These are phyloP conservation scores for Cheirogaleus medius DNA, from an alignment of 2,113 vertebrate species.

Conservation along the genomic window DNA sequence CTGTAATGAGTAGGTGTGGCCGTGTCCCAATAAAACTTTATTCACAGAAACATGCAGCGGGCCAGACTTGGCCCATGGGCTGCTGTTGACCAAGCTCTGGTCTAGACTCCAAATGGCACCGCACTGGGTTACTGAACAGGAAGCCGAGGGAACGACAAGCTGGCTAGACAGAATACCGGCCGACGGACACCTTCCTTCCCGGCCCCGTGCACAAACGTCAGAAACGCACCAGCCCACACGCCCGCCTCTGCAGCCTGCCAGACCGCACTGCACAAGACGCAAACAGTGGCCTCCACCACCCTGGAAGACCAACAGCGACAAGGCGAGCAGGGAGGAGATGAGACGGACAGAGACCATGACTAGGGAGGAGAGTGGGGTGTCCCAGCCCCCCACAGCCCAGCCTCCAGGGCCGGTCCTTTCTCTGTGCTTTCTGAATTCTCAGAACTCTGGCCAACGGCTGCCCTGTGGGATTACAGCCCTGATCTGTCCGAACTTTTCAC, in stretches of 20 bases:
- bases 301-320: too few relatives aligned
- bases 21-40: background rate
- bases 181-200: too few relatives aligned
- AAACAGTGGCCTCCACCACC: background rate
- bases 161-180: background rate
- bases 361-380: background rate
- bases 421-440: too few relatives aligned
- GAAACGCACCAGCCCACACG: background rate
- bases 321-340: background rate
- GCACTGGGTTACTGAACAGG: background rate
- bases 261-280: background rate
- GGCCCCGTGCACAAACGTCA: background rate
- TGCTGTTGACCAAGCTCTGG: background rate
- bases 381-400: accelerated
- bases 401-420: background rate
- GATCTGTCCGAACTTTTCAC: background rate
- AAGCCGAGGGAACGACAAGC: background rate
- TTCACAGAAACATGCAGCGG: background rate
- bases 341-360: too few relatives aligned
- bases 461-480: background rate
- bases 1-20: background rate
- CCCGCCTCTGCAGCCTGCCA: background rate
- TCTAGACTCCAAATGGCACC: background rate
- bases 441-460: background rate
- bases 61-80: background rate